phyloP scores from a whole-genome alignment of 2,797 vertebrate genomes.

The Helostoma temminkii region DNA sequence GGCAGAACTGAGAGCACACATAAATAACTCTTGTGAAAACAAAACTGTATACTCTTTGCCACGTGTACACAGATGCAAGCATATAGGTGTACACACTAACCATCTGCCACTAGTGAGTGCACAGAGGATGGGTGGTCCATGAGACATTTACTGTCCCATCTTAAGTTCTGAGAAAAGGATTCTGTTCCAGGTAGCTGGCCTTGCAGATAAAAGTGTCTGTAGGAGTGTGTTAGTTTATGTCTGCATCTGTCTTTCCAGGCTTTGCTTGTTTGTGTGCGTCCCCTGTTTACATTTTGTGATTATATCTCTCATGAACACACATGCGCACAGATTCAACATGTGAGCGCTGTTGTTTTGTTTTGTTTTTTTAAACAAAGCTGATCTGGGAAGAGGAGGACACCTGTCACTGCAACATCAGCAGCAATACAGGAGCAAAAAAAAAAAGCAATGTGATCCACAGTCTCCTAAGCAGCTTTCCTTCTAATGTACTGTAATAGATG shows the following conservation, averaged over 20 bases:
- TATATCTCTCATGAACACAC: not conserved
- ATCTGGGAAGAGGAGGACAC: constrained; percentile 22
- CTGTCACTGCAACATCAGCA: constrained; percentile 40
- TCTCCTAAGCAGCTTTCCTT: constrained; percentile 42
- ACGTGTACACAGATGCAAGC: constrained; percentile 5
- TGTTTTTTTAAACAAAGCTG: not conserved
- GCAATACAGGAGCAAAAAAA: constrained; percentile 37
- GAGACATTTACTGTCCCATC: constrained; percentile 56
- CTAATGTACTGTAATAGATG: constrained; percentile 71
- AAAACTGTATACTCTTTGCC: constrained; percentile 3
- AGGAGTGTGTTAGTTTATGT: not conserved
- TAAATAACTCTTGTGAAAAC: constrained; percentile 4
- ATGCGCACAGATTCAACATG: not conserved
- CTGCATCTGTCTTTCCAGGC: not conserved
- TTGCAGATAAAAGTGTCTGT: constrained; percentile 1
- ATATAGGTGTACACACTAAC: constrained; percentile 19
- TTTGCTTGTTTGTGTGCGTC: not conserved
- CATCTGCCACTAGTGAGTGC: constrained; percentile 56
- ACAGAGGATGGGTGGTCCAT: constrained; percentile 67
- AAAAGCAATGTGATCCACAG: constrained; percentile 51
- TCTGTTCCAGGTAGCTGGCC: constrained; percentile 47
- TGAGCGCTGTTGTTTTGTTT: not conserved
- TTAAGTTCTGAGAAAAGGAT: constrained; percentile 61
- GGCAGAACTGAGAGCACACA: not conserved
- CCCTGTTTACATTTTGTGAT: constrained; percentile 5